Percentiles rank a stretch among this genome's conserved stretches.
These are phyloP conservation scores for Ophiodon elongatus DNA, from an alignment of 2,113 vertebrate species.

Conservation along the genomic window DNA sequence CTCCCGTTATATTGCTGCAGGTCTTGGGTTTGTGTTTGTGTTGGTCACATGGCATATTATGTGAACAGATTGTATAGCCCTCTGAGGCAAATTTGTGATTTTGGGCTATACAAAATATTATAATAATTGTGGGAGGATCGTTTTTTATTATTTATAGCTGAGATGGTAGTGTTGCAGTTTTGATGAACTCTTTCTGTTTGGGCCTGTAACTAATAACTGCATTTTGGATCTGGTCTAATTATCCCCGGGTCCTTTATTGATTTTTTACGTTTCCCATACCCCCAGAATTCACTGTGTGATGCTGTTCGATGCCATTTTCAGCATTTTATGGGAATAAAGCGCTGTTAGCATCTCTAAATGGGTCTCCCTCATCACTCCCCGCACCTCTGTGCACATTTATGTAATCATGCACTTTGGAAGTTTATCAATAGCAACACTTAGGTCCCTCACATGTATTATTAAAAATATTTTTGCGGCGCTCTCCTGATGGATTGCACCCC, in stretches of 20 bases:
- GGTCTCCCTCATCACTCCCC: conserved; percentile 7
- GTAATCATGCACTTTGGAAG: conserved; percentile 28
- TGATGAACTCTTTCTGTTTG: neutral
- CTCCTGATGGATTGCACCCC: conserved; percentile 17
- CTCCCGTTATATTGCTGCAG: neutral
- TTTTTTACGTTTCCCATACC: neutral
- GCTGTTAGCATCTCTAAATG: neutral
- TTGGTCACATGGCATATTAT: neutral
- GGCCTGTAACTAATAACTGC: neutral
- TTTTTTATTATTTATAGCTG: no score
- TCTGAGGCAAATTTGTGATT: no score
- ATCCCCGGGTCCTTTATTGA: neutral
- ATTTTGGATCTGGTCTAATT: neutral
- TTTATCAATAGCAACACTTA: conserved; percentile 39
- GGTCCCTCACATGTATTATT: conserved; percentile 35
- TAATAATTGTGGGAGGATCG: no score
- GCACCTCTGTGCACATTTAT: conserved; percentile 11
- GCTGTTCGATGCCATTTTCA: neutral
- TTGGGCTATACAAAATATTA: no score
- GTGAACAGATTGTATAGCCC: no score
- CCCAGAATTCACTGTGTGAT: neutral
- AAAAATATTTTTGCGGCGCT: conserved; percentile 24
- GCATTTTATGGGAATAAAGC: neutral
- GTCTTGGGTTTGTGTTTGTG: neutral
- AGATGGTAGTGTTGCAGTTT: neutral